phyloP scores from a whole-genome alignment of 2,888 invertebrate species.

The Thera britannica region DNA sequence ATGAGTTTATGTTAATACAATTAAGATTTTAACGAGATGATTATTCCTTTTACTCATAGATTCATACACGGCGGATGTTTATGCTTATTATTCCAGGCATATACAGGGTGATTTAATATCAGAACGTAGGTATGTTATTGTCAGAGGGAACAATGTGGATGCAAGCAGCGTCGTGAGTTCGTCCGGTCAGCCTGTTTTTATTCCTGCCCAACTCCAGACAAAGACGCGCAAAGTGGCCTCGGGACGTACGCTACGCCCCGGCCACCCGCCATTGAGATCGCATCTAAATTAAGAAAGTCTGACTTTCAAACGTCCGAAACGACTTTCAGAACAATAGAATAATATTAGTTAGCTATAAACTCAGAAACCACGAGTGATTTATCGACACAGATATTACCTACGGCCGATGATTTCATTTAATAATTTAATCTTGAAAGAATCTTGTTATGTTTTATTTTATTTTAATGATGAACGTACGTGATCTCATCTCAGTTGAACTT shows the following conservation, averaged over 20 bases:
- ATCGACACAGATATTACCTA: constrained; percentile 12
- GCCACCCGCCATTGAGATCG: constrained; percentile 26
- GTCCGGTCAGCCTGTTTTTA: constrained; percentile 41
- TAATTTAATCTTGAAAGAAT: constrained; percentile 41
- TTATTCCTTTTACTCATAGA: constrained; percentile 14
- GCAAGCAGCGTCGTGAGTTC: constrained; percentile 15
- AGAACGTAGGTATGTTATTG: constrained; percentile 12
- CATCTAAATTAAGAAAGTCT: constrained; percentile 43
- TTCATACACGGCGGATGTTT: constrained; percentile 24
- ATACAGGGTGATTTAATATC: constrained; percentile 11
- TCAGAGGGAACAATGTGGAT: constrained; percentile 34
- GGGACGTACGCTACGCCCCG: not conserved
- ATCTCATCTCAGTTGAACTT: constrained; percentile 59
- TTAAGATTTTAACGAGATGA: constrained; percentile 14
- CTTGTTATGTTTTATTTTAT: constrained; percentile 42
- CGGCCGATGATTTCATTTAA: constrained; percentile 31
- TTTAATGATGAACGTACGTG: constrained; percentile 49
- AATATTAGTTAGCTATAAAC: constrained; percentile 16
- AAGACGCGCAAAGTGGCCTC: constrained; percentile 33
- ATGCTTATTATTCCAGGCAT: constrained; percentile 30
- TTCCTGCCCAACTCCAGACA: constrained; percentile 37
- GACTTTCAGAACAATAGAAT: constrained; percentile 32
- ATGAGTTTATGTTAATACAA: not conserved
- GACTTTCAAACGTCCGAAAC: constrained; percentile 40
- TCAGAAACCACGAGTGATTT: not conserved